Percentiles rank a stretch among this genome's conserved stretches.
These are phyloP conservation scores for Coendou prehensilis DNA, from an alignment of 2,797 vertebrate genomes.

Conservation along the genomic window DNA sequence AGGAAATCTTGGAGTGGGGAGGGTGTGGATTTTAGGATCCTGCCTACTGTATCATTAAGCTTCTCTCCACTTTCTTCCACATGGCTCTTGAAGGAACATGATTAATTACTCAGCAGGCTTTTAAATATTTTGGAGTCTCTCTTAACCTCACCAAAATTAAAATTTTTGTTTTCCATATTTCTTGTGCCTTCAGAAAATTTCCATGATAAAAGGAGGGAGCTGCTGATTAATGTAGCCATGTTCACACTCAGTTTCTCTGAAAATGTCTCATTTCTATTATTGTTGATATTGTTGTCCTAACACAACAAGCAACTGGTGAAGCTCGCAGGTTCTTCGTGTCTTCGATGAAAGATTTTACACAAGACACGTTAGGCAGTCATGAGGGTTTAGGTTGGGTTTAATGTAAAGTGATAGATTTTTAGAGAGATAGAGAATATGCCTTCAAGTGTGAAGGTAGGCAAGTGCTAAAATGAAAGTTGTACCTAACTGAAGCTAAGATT, in stretches of 20 bases:
- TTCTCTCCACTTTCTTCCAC: neutral
- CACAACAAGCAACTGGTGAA: neutral
- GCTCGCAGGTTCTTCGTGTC: neutral
- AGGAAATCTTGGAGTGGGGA: neutral
- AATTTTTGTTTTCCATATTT: neutral
- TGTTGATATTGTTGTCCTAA: neutral
- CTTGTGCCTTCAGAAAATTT: conserved; percentile 18
- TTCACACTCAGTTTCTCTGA: neutral
- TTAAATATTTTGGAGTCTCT: conserved; percentile 9
- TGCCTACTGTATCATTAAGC: neutral
- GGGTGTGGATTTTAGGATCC: conserved; percentile 4
- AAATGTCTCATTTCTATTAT: conserved; percentile 40
- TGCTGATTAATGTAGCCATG: neutral
- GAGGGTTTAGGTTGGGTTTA: neutral
- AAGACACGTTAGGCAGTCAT: neutral
- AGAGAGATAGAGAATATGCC: neutral
- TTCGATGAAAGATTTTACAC: neutral
- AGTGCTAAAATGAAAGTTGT: neutral
- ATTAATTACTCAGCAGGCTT: conserved; percentile 1
- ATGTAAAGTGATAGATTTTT: neutral
- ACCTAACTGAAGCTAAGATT: neutral
- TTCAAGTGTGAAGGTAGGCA: neutral
- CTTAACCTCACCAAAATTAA: conserved; percentile 19
- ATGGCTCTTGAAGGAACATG: neutral
- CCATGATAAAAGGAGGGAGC: neutral